phyloP scores from a whole-genome alignment of 2,797 vertebrate species.

The Tokudaia muenninki region DNA sequence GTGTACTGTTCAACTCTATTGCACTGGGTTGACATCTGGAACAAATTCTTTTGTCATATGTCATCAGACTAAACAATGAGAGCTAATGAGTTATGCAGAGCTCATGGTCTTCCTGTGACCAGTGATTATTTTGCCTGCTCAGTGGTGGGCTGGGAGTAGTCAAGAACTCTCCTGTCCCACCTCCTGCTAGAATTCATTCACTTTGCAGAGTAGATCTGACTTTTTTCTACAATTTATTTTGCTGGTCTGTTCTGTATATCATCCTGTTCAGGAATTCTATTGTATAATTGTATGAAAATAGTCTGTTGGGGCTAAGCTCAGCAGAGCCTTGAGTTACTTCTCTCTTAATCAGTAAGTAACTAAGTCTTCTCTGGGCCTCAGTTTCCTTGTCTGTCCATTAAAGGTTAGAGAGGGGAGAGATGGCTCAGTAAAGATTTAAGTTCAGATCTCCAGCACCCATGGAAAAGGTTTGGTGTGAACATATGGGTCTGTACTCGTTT shows the following conservation, averaged over 20 bases:
- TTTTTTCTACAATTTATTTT: slow-evolving; percentile 54
- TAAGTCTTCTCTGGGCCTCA: background rate
- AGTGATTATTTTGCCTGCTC: slow-evolving; percentile 72
- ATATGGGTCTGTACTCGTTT: background rate
- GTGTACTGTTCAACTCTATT: slow-evolving; percentile 70
- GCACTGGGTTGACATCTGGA: slow-evolving; percentile 79
- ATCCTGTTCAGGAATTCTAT: background rate
- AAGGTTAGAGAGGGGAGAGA: background rate
- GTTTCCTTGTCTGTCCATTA: background rate
- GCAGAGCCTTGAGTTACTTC: background rate
- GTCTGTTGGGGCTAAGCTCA: background rate
- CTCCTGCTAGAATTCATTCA: background rate
- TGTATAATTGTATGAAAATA: background rate
- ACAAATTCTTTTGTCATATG: slow-evolving; percentile 82
- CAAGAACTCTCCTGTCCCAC: background rate
- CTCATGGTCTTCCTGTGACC: slow-evolving; percentile 40
- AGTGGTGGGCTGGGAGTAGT: background rate
- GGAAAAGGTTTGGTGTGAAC: background rate
- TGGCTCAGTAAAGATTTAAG: background rate
- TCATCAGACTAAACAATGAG: slow-evolving; percentile 81
- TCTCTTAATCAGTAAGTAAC: background rate
- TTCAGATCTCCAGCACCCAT: background rate
- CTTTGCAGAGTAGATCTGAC: slow-evolving; percentile 56
- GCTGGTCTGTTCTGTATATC: background rate
- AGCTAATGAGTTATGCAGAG: slow-evolving; percentile 79